Evolutionary conservation across 2,888 invertebrate species (phyloP).

Genomic region (Suillia variegata): DNA sequence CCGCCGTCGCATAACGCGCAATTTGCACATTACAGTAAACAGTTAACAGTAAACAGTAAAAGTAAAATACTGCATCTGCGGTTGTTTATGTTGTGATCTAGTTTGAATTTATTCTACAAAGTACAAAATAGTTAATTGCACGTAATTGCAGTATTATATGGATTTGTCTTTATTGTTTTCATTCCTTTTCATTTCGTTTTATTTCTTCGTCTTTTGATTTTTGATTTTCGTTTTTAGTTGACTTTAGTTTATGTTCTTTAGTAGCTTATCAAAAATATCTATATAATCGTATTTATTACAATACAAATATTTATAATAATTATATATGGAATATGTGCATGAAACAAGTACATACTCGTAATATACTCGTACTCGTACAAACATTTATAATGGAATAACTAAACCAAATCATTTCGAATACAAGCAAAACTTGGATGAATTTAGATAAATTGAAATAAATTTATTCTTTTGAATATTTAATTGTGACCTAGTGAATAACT

Average conservation of each 20-base stretch:
- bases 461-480: too few species aligned
- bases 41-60: background rate
- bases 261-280: too few species aligned
- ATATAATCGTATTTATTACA: conserved; percentile 1
- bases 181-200: too few species aligned
- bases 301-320: background rate
- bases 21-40: background rate
- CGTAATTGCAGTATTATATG: conserved; percentile 23
- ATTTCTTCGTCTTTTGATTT: too few species aligned
- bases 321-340: conserved; percentile 20
- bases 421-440: too few species aligned
- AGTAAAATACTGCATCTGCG: background rate
- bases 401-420: too few species aligned
- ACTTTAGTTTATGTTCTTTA: too few species aligned
- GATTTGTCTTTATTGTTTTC: conserved; percentile 8
- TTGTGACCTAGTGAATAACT: too few species aligned
- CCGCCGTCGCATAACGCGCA: background rate
- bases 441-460: too few species aligned
- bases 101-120: conserved; percentile 4
- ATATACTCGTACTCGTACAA: conserved; percentile 19
- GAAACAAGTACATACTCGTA: conserved; percentile 18
- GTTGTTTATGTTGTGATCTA: conserved; percentile 5
- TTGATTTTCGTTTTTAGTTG: background rate
- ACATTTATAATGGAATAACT: conserved; percentile 20
- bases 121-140: conserved; percentile 21